These are phyloP conservation scores for Antechinus flavipes DNA, from an alignment of 2,113 vertebrate genomes.

Conservation along the genomic window DNA sequence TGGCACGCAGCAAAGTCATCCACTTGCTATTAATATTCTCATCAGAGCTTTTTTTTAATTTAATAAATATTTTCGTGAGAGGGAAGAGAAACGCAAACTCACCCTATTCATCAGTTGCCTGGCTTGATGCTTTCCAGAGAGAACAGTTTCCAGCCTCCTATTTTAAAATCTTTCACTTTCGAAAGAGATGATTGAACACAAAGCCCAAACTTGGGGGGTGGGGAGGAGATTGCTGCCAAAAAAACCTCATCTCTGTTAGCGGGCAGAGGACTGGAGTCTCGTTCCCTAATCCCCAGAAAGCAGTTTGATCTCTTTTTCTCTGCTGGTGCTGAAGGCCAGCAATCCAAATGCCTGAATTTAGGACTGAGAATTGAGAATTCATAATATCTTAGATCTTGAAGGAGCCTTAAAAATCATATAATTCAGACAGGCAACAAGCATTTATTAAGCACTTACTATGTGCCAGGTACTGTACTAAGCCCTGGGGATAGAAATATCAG, in stretches of 20 bases:
- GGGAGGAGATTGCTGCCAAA: conserved; percentile 62
- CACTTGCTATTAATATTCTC: conserved; percentile 73
- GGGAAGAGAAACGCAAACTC: conserved; percentile 66
- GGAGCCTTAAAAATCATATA: background rate
- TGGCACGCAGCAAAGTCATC: conserved; percentile 23
- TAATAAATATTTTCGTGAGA: conserved; percentile 64
- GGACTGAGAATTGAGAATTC: background rate
- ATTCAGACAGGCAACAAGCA: background rate
- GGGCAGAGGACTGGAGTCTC: conserved; percentile 41
- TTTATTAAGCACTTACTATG: background rate
- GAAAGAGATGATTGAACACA: conserved; percentile 77
- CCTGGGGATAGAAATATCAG: background rate
- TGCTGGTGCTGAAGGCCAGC: conserved; percentile 20
- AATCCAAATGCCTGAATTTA: background rate
- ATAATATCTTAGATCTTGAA: background rate
- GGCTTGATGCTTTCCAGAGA: conserved; percentile 61
- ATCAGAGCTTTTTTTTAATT: conserved; percentile 26
- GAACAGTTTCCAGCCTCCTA: conserved; percentile 59
- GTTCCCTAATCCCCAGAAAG: background rate
- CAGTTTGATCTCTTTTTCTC: conserved; percentile 61
- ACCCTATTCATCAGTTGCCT: conserved; percentile 72
- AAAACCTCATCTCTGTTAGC: conserved; percentile 64
- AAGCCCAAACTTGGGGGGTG: conserved; percentile 36
- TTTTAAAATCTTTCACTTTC: conserved; percentile 70
- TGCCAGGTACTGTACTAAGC: background rate